Evolutionary conservation across 1,140 invertebrate species (phyloP), one percentile per base, ranked within the genome.

Genomic region (Drosophila grimshawi): DNA sequence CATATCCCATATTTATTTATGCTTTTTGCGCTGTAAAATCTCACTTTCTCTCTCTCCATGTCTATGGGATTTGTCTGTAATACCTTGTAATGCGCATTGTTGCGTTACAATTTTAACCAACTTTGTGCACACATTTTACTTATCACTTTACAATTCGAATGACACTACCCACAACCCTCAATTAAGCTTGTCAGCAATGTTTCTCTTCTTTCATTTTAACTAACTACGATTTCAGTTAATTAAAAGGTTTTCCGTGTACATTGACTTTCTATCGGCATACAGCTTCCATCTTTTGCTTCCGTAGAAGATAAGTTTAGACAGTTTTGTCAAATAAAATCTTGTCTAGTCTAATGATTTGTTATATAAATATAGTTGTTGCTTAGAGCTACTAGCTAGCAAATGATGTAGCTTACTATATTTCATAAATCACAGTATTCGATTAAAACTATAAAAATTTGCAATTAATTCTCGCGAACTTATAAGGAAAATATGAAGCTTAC

Each of bases 231-330:
- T 37, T 11, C 5, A 37, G 46, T 30, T 57, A 49, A 59, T 41
- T 76, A 67, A 85, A 77, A 80, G 68, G 61, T 70, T 85, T 85
- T 80, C 48, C 55, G 29, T 83, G 80, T 83, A 66, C 45, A 29
- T 76, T 65, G 49, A 41, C 32, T 48, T 32, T 37, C 29, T 30
- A 35, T 11, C 35, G 51, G 45, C 62, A 30, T 19, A 19, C 19
- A 19, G 19, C 52, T 52, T 65, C 59, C 33, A 30, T 49, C 27
- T 45, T 29, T 65, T 3, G 37, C 37, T 39, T 3, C 37, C 37
- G 37, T 5, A 7, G 37, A 39, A 6, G 39, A 3, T 10, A 43
- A 43, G 27, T 27, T 46, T 27, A 46, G 6, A 5, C 11, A 8
- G 10, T 39, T 39, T 43, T n/a, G 39, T 41, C 2, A 10, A 41